Conservation (phyloP, 1,140 invertebrate genomes). For the Macrocentrus cingulum region DNA sequence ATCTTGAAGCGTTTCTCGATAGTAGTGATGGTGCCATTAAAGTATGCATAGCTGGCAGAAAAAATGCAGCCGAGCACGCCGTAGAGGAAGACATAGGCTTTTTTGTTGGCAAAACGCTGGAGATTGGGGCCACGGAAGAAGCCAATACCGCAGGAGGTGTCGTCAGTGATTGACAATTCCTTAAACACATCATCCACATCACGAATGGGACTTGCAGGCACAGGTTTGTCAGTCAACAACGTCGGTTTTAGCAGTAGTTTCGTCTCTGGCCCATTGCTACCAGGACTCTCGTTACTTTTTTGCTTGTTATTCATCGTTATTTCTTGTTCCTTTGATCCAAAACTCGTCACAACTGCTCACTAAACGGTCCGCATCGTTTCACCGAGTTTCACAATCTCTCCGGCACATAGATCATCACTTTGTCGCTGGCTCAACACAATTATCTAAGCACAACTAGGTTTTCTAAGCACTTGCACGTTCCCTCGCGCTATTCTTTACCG, state of each 20-base stretch:
- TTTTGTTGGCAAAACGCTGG: conserved; percentile 74
- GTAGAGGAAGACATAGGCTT: conserved; percentile 73
- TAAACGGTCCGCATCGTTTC: too few relatives aligned
- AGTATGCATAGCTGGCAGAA: conserved; percentile 75
- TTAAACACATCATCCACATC: conserved; percentile 60
- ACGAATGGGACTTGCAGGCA: conserved; percentile 38
- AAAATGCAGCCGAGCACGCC: conserved; percentile 73
- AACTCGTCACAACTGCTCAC: not conserved
- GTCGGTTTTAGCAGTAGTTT: conserved; percentile 13
- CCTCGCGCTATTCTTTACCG: conserved; percentile 16
- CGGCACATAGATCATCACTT: too few relatives aligned
- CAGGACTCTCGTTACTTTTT: not conserved
- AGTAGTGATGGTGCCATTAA: conserved; percentile 76
- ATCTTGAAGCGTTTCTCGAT: conserved; percentile 81
- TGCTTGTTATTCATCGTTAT: conserved; percentile 10
- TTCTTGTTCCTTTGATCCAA: not conserved
- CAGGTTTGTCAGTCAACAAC: conserved; percentile 36
- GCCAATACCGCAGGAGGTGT: conserved; percentile 68
- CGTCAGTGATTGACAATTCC: conserved; percentile 62
- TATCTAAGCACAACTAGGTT: too few relatives aligned
- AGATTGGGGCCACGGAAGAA: conserved; percentile 61
- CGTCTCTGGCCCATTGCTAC: conserved; percentile 15
- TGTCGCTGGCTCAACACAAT: not conserved
- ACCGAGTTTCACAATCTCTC: too few relatives aligned
- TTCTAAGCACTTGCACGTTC: too few relatives aligned